phyloP scores from a whole-genome alignment of 2,888 invertebrate genomes.

The Agonopterix heracliana region DNA sequence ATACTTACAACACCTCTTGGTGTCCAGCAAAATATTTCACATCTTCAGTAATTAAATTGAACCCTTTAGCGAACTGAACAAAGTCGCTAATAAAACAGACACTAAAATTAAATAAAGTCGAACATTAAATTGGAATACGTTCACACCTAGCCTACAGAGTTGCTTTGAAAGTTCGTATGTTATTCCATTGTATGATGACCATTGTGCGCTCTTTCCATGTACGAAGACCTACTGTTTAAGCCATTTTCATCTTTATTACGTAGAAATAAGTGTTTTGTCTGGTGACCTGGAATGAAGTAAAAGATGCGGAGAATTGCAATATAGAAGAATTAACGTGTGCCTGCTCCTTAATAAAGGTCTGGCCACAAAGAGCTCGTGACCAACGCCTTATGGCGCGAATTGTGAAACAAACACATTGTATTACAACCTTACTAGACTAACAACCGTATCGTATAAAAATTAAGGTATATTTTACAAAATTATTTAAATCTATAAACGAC shows the following conservation, averaged over 20 bases:
- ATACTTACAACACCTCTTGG: too few species aligned
- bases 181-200: constrained; percentile 12
- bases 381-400: constrained; percentile 38
- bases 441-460: not conserved
- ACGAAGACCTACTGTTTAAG: too few species aligned
- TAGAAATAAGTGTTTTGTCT: too few species aligned
- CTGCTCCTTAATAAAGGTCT: constrained; percentile 22
- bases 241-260: too few species aligned
- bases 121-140: constrained; percentile 28
- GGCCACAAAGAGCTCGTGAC: constrained; percentile 39
- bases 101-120: not conserved
- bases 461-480: too few species aligned
- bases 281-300: too few species aligned
- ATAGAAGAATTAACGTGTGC: constrained; percentile 33
- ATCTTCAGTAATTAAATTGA: too few species aligned
- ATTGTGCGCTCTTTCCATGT: not conserved
- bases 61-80: too few species aligned
- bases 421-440: not conserved
- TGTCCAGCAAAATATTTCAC: too few species aligned
- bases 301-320: not conserved
- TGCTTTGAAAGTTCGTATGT: constrained; percentile 16
- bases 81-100: too few species aligned
- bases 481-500: too few species aligned
- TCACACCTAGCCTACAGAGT: constrained; percentile 32
- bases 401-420: not conserved